A percentile compares a stretch with the other conserved stretches of the same genome.
Evolutionary conservation across 2,888 invertebrate genomes (phyloP).

Genomic region (Ceraclea dissimilis): DNA sequence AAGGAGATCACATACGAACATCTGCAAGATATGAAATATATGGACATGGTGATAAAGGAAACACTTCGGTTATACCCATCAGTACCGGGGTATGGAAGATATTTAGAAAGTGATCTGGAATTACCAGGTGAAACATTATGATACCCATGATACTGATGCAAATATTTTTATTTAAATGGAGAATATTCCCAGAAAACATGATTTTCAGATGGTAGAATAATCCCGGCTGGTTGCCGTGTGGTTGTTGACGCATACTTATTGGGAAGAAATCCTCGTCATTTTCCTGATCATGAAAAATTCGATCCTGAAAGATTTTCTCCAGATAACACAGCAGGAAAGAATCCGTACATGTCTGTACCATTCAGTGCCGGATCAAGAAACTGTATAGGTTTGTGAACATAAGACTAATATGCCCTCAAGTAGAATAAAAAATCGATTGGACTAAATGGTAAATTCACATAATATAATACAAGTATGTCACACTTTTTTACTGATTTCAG

Average conservation of each 20-base stretch:
- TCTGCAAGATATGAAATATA: constrained; percentile 25
- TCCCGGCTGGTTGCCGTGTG: constrained; percentile 13
- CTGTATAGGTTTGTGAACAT: constrained; percentile 17
- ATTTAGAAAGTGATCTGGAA: constrained; percentile 25
- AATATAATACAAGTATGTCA: no score
- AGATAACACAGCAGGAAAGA: constrained; percentile 13
- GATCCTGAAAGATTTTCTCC: constrained; percentile 23
- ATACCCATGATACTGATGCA: no score
- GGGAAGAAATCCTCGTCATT: constrained; percentile 17
- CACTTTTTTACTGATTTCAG: constrained; percentile 26
- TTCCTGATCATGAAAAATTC: constrained; percentile 19
- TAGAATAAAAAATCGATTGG: no score
- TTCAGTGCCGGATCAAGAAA: constrained; percentile 25
- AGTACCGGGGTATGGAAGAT: constrained; percentile 28
- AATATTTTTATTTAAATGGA: no score
- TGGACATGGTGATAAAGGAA: constrained; percentile 30
- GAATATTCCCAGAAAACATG: no score
- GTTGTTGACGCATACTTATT: constrained; percentile 5
- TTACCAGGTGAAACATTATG: constrained; percentile 20
- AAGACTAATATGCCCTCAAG: no score
- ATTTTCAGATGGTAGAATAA: constrained; percentile 18
- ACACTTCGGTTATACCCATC: constrained; percentile 28
- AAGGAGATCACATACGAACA: constrained; percentile 17
- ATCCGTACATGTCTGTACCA: constrained; percentile 14
- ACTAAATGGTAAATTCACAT: no score